phyloP scores from a whole-genome alignment of 2,888 invertebrate species.

The Athripsodes cinereus region DNA sequence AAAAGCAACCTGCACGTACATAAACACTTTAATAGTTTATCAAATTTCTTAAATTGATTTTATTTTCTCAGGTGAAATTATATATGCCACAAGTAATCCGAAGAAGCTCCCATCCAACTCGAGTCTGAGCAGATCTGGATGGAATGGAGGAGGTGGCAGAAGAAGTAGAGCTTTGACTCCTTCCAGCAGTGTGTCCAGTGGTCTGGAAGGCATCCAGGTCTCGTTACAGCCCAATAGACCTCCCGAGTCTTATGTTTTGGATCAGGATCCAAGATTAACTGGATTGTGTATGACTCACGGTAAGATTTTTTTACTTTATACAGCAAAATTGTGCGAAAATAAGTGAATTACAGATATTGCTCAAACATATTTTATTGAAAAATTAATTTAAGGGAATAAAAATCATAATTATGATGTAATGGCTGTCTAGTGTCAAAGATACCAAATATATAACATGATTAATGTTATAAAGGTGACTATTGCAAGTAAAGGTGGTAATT shows the following conservation, averaged over 20 bases:
- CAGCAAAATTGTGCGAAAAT: too few relatives aligned
- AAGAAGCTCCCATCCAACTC: constrained; percentile 26
- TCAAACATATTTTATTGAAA: too few relatives aligned
- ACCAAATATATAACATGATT: too few relatives aligned
- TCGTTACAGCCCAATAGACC: constrained; percentile 38
- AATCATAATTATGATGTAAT: too few relatives aligned
- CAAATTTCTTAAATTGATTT: background rate
- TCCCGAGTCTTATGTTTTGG: constrained; percentile 42
- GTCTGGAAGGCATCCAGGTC: constrained; percentile 34
- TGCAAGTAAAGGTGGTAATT: too few relatives aligned
- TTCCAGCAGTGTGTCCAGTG: constrained; percentile 25
- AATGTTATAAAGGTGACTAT: too few relatives aligned
- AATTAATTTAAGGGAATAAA: too few relatives aligned
- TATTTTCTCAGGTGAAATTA: constrained; percentile 40
- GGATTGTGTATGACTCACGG: constrained; percentile 43
- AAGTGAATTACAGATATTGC: too few relatives aligned
- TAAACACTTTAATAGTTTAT: too few relatives aligned
- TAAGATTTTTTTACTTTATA: constrained; percentile 30
- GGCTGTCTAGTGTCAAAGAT: too few relatives aligned
- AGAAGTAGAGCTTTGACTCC: constrained; percentile 25
- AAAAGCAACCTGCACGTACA: too few relatives aligned
- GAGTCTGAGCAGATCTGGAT: constrained; percentile 23
- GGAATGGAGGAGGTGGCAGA: constrained; percentile 19
- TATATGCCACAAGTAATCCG: constrained; percentile 36
- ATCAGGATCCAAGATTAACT: constrained; percentile 38